Conservation (phyloP, 2,113 vertebrate genomes). For the Fregata magnificens region DNA sequence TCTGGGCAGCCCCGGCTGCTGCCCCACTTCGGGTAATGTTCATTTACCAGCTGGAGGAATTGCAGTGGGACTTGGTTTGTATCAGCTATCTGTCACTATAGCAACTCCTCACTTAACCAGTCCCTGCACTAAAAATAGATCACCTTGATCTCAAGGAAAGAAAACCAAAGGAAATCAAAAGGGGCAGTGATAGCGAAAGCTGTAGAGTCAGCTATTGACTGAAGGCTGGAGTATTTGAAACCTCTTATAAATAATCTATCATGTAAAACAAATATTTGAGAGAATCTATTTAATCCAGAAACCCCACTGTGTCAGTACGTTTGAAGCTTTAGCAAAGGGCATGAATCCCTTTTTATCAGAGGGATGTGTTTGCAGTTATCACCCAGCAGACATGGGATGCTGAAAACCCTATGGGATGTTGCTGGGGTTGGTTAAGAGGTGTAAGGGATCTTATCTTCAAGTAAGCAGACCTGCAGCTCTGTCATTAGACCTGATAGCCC, state of each 20-base stretch:
- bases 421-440: neutral
- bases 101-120: conserved; percentile 68
- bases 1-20: neutral
- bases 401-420: neutral
- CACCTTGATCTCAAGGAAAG: conserved; percentile 67
- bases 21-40: neutral
- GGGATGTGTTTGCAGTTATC: neutral
- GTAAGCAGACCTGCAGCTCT: neutral
- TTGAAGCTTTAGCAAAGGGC: neutral
- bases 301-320: neutral
- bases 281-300: neutral
- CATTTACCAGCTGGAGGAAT: neutral
- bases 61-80: conserved; percentile 39
- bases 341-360: neutral
- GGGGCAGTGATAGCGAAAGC: neutral
- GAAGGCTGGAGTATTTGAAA: neutral
- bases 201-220: neutral
- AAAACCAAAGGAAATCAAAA: conserved; percentile 52
- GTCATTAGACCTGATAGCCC: neutral
- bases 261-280: neutral
- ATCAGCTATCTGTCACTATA: conserved; percentile 71
- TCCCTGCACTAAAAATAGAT: conserved; percentile 74
- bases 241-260: neutral
- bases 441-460: neutral
- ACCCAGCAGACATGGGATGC: neutral